A percentile compares a stretch with the other conserved stretches of the same genome.
Evolutionary conservation across 2,113 vertebrate species (phyloP).

Genomic region (Ailurus styani): DNA sequence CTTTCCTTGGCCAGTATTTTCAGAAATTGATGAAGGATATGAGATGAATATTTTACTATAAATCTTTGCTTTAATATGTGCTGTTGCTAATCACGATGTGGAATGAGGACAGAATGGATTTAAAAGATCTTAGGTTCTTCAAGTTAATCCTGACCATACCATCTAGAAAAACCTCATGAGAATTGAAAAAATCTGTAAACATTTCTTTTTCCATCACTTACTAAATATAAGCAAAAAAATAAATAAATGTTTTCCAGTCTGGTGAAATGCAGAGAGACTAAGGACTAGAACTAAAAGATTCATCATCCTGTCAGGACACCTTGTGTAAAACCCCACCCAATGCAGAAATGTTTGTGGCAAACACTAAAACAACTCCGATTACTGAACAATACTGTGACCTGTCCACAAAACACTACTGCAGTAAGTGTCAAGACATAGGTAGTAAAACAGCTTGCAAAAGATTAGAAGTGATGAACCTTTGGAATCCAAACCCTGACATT

Average conservation of each 20-base stretch:
- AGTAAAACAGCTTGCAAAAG: constrained; percentile 23
- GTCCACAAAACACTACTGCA: neutral
- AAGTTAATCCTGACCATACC: neutral
- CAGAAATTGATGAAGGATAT: neutral
- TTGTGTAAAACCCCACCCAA: neutral
- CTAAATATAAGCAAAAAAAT: neutral
- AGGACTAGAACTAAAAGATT: neutral
- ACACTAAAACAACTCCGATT: neutral
- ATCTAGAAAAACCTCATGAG: neutral
- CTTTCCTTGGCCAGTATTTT: neutral
- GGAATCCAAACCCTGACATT: neutral
- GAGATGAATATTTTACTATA: neutral
- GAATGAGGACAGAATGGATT: neutral
- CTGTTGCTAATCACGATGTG: neutral
- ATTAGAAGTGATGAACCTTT: neutral
- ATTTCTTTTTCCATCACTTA: neutral
- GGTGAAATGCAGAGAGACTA: neutral
- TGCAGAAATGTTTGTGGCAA: neutral
- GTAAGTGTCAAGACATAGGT: neutral
- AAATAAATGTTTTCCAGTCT: neutral
- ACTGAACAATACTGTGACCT: neutral
- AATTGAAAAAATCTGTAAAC: neutral
- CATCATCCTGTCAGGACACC: neutral
- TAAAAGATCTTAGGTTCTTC: neutral
- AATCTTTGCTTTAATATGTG: neutral